Base-by-base conservation (phyloP, 2,888 invertebrate species). In the Drosophila birchii region DNA sequence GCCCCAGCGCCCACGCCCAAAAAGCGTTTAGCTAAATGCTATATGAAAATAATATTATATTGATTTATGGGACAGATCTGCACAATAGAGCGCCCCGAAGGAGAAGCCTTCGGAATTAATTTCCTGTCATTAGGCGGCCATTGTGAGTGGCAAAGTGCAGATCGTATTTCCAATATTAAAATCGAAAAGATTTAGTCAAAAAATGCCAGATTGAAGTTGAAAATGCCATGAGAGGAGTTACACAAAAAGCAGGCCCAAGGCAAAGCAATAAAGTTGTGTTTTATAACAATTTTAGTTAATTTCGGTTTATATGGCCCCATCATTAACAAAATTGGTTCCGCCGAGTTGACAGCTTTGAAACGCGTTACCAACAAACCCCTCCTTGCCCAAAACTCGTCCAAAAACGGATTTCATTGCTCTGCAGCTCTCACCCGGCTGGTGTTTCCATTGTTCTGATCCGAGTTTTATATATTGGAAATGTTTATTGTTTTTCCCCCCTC, bases 291-390 rank as follows among this genome's bases (percentile, higher is more conserved):
- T 88, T 87, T 69, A 73, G 86, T 78, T 89, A 62, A 86, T 86
- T 87, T 83, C 61, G 63, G 73, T 71, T 85, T 86, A 81, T 88
- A 86, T 76, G 68, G 78, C 59, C 75, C 75, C 62, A 74, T 82
- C 87, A 88, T 88, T 88, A 90, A 82, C 78, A 79, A 82, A 85
- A 85, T 90, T 80, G 61, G 89, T 86, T 85, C 79, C 87, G 88
- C 81, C 88, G 74, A 75, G 62, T 81, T 89, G 79, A 88, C 81
- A 86, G 75, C 78, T 88, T 72, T 67, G 67, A 87, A 78, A 77
- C 80, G 76, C 86, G 78, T 75, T 79, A 58, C 69, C 69, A 74
- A 61, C n/a, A 55, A 56, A 49, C 7, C 66, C 53, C 66, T 76
- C 76, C 62, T n/a, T n/a, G n/a, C n/a, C n/a, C 49, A 64, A 80